These are phyloP conservation scores for Pluvianellus socialis DNA, from an alignment of 2,113 vertebrate species.

Conservation along the genomic window DNA sequence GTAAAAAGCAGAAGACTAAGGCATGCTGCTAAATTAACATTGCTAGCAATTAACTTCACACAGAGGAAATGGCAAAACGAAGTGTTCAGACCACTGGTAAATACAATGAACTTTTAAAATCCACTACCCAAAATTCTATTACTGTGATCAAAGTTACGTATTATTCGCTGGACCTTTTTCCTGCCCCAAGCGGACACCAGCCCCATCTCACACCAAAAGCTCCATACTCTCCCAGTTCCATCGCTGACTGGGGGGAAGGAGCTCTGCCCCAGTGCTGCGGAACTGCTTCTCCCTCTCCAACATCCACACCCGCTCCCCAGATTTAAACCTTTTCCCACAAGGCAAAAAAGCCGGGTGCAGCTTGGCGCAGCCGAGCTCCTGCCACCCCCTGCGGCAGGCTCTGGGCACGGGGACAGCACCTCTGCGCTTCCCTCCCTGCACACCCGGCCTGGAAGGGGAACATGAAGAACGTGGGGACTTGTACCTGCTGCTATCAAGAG, in stretches of 20 bases:
- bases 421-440: background rate
- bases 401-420: background rate
- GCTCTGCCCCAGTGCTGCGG: background rate
- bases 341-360: background rate
- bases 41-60: background rate
- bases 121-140: background rate
- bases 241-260: background rate
- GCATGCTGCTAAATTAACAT: background rate
- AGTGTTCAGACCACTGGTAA: background rate
- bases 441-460: background rate
- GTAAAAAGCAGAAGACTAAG: background rate
- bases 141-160: background rate
- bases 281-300: background rate
- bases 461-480: background rate
- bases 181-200: background rate
- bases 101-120: background rate
- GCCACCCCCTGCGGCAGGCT: background rate
- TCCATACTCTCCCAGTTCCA: background rate
- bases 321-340: background rate
- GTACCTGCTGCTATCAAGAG: background rate
- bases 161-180: background rate
- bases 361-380: background rate
- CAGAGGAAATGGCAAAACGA: background rate
- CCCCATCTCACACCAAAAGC: fast-evolving
- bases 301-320: background rate